Evolutionary conservation across 2,113 vertebrate genomes (phyloP).

Genomic region (Fukomys damarensis): DNA sequence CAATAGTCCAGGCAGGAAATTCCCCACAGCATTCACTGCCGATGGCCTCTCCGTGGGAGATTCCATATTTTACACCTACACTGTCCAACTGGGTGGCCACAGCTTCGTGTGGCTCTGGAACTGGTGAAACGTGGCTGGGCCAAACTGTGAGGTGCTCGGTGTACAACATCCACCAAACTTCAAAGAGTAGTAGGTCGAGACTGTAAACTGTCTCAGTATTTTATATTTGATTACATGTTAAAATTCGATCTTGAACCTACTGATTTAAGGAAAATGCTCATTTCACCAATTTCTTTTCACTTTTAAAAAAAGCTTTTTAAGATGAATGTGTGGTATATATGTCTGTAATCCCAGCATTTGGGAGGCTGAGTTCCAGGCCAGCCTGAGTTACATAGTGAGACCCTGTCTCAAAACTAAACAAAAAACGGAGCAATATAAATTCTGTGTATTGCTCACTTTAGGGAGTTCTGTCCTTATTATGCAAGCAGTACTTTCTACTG

Average conservation of each 20-base stretch:
- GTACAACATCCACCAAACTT: not conserved
- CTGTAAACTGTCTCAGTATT: not conserved
- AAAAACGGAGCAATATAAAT: slow-evolving; percentile 1
- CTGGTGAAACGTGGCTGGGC: not conserved
- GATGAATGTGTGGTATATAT: not conserved
- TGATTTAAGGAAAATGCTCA: not conserved
- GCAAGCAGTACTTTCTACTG: not conserved
- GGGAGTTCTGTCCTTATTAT: not conserved
- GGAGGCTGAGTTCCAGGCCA: not conserved
- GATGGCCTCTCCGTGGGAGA: not conserved
- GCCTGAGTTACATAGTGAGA: not conserved
- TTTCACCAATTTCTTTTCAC: not conserved
- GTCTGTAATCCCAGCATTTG: not conserved
- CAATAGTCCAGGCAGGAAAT: not conserved
- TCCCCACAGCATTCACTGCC: not conserved
- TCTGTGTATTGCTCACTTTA: not conserved
- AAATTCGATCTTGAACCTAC: not conserved
- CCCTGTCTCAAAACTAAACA: not conserved
- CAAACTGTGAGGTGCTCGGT: not conserved
- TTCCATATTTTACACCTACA: not conserved
- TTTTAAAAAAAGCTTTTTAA: not conserved
- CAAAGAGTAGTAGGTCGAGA: not conserved
- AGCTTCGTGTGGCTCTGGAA: accelerated
- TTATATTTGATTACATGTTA: not conserved
- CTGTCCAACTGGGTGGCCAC: not conserved